Base-by-base conservation (phyloP, 2,113 vertebrate genomes). In the Gila orcuttii region DNA sequence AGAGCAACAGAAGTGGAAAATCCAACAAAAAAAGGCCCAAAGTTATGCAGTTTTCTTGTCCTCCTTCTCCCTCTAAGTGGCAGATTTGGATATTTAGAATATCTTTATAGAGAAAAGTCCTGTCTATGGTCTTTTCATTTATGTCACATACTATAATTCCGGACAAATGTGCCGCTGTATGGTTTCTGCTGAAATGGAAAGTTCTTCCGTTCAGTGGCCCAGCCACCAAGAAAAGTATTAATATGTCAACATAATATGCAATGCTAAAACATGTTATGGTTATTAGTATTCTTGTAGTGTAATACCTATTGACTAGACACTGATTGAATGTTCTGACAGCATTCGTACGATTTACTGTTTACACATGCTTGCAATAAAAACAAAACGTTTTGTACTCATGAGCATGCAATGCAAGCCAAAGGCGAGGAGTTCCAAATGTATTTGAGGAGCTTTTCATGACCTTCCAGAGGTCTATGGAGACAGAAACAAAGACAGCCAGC, bases 21-120 rank as follows among this genome's bases (percentile, higher is more conserved):
- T 45, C 45, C 23, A 1, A 1, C 39, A 21, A n/a, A 39, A 86
- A 74, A 86, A 75, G 28, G 28, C 28, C 28, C 28, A 62, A 75
- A 62, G 81, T 57, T 66, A 1, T 19, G 33, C 9, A 7, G 23
- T 52, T 60, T 39, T 42, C 42, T 31, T 17, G 31, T 36, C 33
- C 7, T 36, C 19, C 42, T 55, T 74, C 4, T 73, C 11, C 12
- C 68, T 60, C 2, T 31, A 17, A 39, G 7, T 39, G 25, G 75
- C 42, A 57, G 71, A 9, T 86, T 85, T n/a, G 50, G 55, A 88
- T 84, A 64, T 83, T 81, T 79, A 87, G 21, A 73, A 86, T 60
- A 83, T 28, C 25, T 50, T 59, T 28, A 39, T 12, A 25, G 19
- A 57, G 83, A 69, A 57, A 33, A 82, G 79, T 52, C 66, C 50